phyloP scores from a whole-genome alignment of 2,113 vertebrate genomes.

The Barbus barbus region DNA sequence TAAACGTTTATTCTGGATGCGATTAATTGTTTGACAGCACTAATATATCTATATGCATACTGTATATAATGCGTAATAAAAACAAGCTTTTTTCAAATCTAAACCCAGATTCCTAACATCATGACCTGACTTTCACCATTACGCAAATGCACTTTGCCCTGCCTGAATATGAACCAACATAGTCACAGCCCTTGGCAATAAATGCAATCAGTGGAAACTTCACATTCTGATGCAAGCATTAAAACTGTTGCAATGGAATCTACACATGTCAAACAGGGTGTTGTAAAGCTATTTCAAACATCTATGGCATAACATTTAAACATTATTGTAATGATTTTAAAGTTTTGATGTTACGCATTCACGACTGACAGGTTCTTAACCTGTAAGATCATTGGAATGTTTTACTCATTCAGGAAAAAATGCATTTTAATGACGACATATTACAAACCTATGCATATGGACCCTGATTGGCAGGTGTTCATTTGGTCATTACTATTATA shows the following conservation, averaged over 20 bases:
- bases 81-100: no score
- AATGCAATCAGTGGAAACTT: slow-evolving; percentile 42
- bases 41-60: no score
- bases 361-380: not conserved
- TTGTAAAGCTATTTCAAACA: slow-evolving; percentile 32
- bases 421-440: not conserved
- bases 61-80: no score
- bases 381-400: not conserved
- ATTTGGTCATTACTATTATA: not conserved
- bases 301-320: not conserved
- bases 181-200: slow-evolving; percentile 28
- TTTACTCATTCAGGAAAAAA: not conserved
- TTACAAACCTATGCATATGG: not conserved
- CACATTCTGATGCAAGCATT: slow-evolving; percentile 30
- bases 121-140: slow-evolving; percentile 1
- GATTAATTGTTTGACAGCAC: no score
- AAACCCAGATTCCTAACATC: not conserved
- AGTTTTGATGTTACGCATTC: not conserved
- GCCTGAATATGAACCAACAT: slow-evolving; percentile 18
- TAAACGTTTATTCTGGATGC: no score
- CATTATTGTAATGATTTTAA: not conserved
- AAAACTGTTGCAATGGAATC: slow-evolving; percentile 37
- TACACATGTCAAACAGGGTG: slow-evolving; percentile 17
- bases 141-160: slow-evolving; percentile 30
- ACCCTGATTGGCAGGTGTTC: not conserved